phyloP scores from a whole-genome alignment of 2,797 vertebrate species.

The Sparus aurata region DNA sequence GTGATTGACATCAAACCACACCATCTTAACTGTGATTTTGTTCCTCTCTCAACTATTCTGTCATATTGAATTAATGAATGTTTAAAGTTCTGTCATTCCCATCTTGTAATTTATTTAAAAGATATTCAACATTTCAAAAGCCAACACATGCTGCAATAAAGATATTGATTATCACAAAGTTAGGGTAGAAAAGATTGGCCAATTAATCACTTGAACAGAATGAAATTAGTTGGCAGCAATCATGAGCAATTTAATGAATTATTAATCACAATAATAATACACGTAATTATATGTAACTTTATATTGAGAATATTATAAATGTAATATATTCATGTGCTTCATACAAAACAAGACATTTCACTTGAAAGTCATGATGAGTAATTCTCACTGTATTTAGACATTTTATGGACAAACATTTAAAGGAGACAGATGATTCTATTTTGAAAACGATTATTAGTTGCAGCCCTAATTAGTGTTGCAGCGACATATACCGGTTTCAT shows the following conservation, averaged over 20 bases:
- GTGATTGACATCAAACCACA: neutral
- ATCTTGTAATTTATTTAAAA: neutral
- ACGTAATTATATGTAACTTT: neutral
- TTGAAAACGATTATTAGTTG: neutral
- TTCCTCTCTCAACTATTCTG: neutral
- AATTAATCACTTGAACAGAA: neutral
- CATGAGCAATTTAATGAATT: neutral
- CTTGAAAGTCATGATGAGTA: neutral
- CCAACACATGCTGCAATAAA: neutral
- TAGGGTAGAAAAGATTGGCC: neutral
- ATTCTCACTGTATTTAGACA: neutral
- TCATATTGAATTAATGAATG: conserved; percentile 9
- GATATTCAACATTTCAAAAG: neutral
- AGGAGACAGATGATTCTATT: no score
- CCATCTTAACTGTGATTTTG: neutral
- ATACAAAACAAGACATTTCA: neutral
- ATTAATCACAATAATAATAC: neutral
- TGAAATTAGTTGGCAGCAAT: neutral
- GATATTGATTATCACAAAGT: neutral
- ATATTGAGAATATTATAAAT: neutral
- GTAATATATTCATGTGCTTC: neutral
- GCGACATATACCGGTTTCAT: no score
- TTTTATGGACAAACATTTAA: neutral
- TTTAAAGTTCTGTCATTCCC: neutral
- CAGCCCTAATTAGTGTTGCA: neutral